Percentiles rank a stretch among this genome's conserved stretches.
These are phyloP conservation scores for Dolichopus griseipennis DNA, from an alignment of 2,888 invertebrate species.

Conservation along the genomic window DNA sequence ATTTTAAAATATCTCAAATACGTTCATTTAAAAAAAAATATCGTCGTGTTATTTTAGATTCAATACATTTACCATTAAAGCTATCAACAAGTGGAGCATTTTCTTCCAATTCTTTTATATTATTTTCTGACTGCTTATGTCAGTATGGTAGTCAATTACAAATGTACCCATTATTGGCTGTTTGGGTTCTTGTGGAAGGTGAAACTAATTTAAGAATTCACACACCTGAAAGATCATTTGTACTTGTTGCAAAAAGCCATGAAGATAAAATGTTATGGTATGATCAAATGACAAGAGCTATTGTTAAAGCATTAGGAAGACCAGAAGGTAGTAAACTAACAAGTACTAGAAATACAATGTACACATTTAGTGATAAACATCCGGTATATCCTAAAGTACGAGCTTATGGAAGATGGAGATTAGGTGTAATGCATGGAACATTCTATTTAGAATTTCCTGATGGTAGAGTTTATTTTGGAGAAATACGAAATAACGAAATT, in stretches of 20 bases:
- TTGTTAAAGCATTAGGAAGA: constrained; percentile 58
- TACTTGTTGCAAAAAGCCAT: constrained; percentile 52
- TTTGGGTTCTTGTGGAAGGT: constrained; percentile 72
- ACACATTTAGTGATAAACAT: constrained; percentile 61
- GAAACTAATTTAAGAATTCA: constrained; percentile 61
- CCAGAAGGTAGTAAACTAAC: constrained; percentile 52
- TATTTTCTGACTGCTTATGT: constrained; percentile 73
- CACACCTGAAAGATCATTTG: constrained; percentile 69
- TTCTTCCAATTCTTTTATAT: constrained; percentile 58
- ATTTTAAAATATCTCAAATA: constrained; percentile 38
- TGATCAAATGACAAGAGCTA: constrained; percentile 63
- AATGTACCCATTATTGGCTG: constrained; percentile 59
- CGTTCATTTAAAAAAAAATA: constrained; percentile 48
- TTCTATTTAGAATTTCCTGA: constrained; percentile 77
- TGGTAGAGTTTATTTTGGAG: constrained; percentile 70
- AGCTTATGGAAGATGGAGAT: constrained; percentile 70
- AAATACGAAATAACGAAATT: constrained; percentile 54
- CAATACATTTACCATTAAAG: constrained; percentile 59
- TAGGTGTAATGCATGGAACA: constrained; percentile 73
- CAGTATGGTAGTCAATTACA: constrained; percentile 62
- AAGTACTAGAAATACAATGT: constrained; percentile 59
- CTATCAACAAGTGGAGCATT: constrained; percentile 63
- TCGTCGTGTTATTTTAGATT: constrained; percentile 70
- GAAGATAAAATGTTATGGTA: constrained; percentile 73
- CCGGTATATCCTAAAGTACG: constrained; percentile 65